Percentiles rank a stretch among this genome's conserved stretches.
Conservation (phyloP, 2,113 vertebrate species). For the Pteruthius melanotis region DNA sequence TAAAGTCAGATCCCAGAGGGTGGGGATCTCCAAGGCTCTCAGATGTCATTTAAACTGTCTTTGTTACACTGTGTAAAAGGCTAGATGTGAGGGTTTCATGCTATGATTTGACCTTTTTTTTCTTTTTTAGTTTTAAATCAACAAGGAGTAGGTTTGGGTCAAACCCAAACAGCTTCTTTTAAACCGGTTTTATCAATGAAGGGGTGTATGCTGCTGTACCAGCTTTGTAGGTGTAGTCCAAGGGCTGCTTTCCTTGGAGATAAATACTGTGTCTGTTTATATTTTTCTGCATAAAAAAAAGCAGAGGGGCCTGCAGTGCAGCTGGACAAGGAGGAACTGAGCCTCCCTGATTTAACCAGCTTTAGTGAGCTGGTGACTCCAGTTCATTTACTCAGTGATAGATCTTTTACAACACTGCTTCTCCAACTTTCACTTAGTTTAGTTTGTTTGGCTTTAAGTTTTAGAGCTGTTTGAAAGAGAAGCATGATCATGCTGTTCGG, state of each 20-base stretch:
- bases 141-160: background rate
- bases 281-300: background rate
- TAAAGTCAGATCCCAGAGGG: background rate
- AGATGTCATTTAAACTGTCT: background rate
- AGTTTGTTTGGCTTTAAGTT: background rate
- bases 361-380: background rate
- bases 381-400: background rate
- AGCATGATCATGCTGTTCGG: background rate
- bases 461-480: constrained; percentile 13
- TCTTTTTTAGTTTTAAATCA: background rate
- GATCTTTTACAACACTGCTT: background rate
- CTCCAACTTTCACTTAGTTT: constrained; percentile 7
- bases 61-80: background rate
- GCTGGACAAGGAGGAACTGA: background rate
- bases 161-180: background rate
- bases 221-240: background rate
- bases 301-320: background rate
- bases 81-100: background rate
- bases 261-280: background rate
- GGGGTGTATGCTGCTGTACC: background rate
- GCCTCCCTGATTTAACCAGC: background rate
- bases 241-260: background rate
- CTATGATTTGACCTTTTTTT: background rate
- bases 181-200: background rate
- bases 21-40: background rate